Conservation (phyloP, 2,797 vertebrate genomes). For the Crocidura indochinensis region DNA sequence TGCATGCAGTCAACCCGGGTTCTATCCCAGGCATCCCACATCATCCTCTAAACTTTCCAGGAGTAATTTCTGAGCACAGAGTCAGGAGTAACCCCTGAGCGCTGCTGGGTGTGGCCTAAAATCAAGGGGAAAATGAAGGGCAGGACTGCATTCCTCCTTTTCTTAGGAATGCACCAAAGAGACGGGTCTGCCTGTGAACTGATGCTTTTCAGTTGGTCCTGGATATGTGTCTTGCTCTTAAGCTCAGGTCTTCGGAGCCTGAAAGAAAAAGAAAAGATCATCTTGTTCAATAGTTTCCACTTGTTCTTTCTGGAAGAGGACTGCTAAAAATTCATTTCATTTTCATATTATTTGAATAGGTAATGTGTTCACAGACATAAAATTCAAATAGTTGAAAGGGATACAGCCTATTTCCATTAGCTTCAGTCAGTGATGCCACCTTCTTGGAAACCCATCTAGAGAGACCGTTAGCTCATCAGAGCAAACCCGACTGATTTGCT, state of each 20-base stretch:
- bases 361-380: not conserved
- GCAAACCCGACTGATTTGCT: not conserved
- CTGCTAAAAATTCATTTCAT: not conserved
- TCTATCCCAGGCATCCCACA: too few relatives aligned
- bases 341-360: not conserved
- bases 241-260: not conserved
- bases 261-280: not conserved
- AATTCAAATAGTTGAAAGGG: not conserved
- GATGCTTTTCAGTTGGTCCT: not conserved
- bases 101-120: too few relatives aligned
- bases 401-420: not conserved
- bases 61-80: too few relatives aligned
- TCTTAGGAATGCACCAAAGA: too few relatives aligned
- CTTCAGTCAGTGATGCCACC: not conserved
- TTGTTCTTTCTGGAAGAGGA: not conserved
- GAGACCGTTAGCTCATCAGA: conserved; percentile 8
- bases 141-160: too few relatives aligned
- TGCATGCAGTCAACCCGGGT: too few relatives aligned
- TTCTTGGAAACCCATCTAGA: conserved; percentile 2
- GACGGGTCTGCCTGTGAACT: too few relatives aligned
- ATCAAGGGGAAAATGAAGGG: too few relatives aligned
- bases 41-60: too few relatives aligned
- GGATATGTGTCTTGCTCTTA: conserved; percentile 1
- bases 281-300: not conserved
- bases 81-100: too few relatives aligned